Conservation (phyloP, 2,113 vertebrate genomes). For the Psilopsiagon aurifrons region DNA sequence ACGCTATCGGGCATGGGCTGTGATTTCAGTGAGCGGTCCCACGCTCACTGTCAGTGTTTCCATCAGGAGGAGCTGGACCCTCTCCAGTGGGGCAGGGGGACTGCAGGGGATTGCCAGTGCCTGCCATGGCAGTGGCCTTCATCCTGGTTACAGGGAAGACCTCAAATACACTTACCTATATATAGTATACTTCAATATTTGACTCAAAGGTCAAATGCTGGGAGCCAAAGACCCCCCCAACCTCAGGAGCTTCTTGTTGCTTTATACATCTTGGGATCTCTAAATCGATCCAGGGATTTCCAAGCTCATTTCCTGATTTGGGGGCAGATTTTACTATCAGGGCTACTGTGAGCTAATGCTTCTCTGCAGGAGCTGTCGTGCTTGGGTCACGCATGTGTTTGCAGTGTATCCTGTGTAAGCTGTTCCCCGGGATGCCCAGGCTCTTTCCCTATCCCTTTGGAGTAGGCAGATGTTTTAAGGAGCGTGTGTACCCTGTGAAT, state of each 20-base stretch:
- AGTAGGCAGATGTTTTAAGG: neutral
- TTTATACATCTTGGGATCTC: neutral
- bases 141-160: neutral
- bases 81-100: neutral
- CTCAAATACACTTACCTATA: neutral
- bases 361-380: neutral
- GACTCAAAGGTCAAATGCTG: neutral
- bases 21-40: neutral
- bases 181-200: neutral
- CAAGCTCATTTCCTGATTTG: neutral
- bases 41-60: neutral
- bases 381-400: accelerated
- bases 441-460: neutral
- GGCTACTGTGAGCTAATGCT: neutral
- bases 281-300: neutral
- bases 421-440: neutral
- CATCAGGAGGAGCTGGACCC: neutral
- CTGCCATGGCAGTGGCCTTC: neutral
- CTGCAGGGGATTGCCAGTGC: neutral
- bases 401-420: accelerated
- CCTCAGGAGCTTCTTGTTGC: neutral
- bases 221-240: neutral
- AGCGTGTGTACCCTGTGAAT: neutral
- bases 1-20: neutral
- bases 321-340: neutral